Conservation (phyloP, 2,888 invertebrate genomes). For the Agrotis segetum region DNA sequence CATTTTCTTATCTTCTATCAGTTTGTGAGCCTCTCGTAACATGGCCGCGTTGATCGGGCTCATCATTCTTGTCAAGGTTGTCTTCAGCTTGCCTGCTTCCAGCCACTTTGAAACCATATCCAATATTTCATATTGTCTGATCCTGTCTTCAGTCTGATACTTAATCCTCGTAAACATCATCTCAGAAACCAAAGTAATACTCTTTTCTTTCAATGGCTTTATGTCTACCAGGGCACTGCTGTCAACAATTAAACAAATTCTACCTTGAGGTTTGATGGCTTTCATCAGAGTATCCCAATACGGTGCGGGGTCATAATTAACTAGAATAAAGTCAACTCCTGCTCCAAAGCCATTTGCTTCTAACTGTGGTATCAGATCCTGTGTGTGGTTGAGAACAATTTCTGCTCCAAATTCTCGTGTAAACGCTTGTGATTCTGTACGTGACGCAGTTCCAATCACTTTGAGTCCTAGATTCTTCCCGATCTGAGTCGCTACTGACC, state of each 20-base stretch:
- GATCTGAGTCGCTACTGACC: slow-evolving; percentile 83
- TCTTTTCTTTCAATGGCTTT: slow-evolving; percentile 81
- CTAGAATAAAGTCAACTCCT: slow-evolving; percentile 83
- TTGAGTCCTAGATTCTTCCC: slow-evolving; percentile 80
- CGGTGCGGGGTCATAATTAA: slow-evolving; percentile 85
- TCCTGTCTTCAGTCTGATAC: slow-evolving; percentile 83
- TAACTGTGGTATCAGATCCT: slow-evolving; percentile 79
- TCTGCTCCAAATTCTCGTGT: slow-evolving; percentile 78
- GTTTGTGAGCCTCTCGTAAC: slow-evolving; percentile 81
- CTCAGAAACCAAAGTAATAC: slow-evolving; percentile 82
- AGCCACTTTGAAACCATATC: slow-evolving; percentile 77
- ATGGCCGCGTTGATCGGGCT: slow-evolving; percentile 84
- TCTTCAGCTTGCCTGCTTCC: slow-evolving; percentile 78
- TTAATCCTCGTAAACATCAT: slow-evolving; percentile 83
- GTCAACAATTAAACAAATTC: slow-evolving; percentile 84
- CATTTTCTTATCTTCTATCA: slow-evolving; percentile 80
- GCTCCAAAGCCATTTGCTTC: slow-evolving; percentile 75
- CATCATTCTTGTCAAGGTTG: slow-evolving; percentile 79
- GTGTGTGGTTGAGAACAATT: slow-evolving; percentile 80
- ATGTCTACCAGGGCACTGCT: slow-evolving; percentile 81
- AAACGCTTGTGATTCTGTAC: slow-evolving; percentile 78
- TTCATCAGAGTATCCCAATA: slow-evolving; percentile 84
- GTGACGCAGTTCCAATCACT: slow-evolving; percentile 85
- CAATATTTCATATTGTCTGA: slow-evolving; percentile 79
- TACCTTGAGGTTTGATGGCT: slow-evolving; percentile 84